phyloP scores from a whole-genome alignment of 2,113 vertebrate genomes.

The Bubalus kerabau region DNA sequence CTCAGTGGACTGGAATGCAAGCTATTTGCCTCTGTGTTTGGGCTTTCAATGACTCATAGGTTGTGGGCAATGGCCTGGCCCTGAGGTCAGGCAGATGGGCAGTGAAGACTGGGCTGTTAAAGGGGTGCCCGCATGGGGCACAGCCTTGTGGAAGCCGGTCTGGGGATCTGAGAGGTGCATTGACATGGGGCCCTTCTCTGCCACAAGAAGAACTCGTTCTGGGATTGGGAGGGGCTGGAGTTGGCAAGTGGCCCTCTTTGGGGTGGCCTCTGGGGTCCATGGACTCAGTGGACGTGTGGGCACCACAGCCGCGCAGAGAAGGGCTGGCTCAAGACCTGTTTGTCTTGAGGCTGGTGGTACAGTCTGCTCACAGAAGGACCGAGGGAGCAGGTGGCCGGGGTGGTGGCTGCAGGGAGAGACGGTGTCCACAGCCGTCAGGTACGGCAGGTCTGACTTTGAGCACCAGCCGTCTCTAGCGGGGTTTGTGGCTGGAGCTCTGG shows the following conservation, averaged over 20 bases:
- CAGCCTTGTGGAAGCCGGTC: neutral
- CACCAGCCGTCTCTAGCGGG: neutral
- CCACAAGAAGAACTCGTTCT: neutral
- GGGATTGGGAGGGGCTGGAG: neutral
- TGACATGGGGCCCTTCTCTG: neutral
- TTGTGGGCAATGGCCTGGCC: neutral
- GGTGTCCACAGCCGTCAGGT: neutral
- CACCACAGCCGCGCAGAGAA: neutral
- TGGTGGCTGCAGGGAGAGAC: too few species aligned
- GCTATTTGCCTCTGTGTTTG: neutral
- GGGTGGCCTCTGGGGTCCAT: too few species aligned
- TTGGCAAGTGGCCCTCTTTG: neutral
- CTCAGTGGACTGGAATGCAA: neutral
- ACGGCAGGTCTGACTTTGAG: neutral
- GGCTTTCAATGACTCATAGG: neutral
- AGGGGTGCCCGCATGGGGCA: neutral
- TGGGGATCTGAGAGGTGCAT: neutral
- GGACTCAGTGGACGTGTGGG: neutral
- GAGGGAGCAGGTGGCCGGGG: neutral
- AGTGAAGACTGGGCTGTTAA: neutral
- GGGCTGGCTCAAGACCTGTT: neutral
- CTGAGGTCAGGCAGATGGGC: neutral
- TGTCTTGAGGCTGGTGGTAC: neutral
- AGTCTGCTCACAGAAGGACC: fast-evolving
- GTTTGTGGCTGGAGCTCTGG: neutral